Evolutionary conservation across 2,888 invertebrate genomes (phyloP).

Genomic region (Agriotes lineatus): DNA sequence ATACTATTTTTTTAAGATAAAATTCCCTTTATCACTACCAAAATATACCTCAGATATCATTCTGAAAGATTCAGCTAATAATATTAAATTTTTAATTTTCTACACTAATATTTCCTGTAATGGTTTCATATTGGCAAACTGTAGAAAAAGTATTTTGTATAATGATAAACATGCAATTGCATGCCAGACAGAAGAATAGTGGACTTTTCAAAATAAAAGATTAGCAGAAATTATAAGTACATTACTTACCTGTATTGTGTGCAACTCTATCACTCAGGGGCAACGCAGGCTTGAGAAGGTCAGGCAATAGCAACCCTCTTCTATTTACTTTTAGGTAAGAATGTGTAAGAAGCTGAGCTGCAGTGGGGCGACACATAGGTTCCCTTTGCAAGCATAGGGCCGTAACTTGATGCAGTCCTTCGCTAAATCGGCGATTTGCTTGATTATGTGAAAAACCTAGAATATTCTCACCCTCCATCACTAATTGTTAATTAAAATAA

Average conservation of each 20-base stretch:
- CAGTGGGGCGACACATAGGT: constrained; percentile 77
- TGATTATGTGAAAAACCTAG: constrained; percentile 60
- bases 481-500: neutral
- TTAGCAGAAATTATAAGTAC: neutral
- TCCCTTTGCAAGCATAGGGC: constrained; percentile 80
- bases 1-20: too few relatives aligned
- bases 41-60: too few relatives aligned
- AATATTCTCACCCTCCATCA: constrained; percentile 36
- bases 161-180: too few relatives aligned
- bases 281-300: constrained; percentile 76
- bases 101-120: too few relatives aligned
- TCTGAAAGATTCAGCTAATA: too few relatives aligned
- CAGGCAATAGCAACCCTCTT: constrained; percentile 72
- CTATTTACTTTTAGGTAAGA: constrained; percentile 81
- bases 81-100: too few relatives aligned
- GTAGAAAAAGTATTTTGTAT: too few relatives aligned
- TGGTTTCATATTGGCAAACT: too few relatives aligned
- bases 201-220: too few relatives aligned
- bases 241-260: constrained; percentile 67
- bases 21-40: too few relatives aligned
- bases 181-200: too few relatives aligned
- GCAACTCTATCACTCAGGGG: constrained; percentile 73
- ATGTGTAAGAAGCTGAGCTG: constrained; percentile 78
- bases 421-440: constrained; percentile 76
- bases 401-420: constrained; percentile 82